Evolutionary conservation across 2,888 invertebrate genomes (phyloP), one percentile per base, ranked within the genome.

Genomic region (Xanthia togata): DNA sequence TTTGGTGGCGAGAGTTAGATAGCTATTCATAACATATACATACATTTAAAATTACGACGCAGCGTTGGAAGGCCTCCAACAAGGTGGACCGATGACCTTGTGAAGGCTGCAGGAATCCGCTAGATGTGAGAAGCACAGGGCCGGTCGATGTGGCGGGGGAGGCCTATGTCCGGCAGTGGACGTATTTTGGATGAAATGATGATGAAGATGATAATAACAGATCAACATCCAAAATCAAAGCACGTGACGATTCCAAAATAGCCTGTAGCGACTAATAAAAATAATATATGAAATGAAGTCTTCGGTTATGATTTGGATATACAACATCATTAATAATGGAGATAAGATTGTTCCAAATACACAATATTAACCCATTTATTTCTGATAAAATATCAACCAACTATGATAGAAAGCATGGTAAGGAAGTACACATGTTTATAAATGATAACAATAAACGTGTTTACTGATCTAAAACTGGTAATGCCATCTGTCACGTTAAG

Each of bases 391-490:
- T 14, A 62, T 62, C 11, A 35, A 53, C 31, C 55, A 44, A 44
- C 31, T 53, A 26, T 26, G 2, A 44, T 38, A 44, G 20, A 35
- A 53, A 53, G 14, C 23, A 23, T 62, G 17, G n/a, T 44, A 73
- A 73, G 74, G 62, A 75, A 73, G 53, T 44, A 26, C 26, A 50
- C 1, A 17, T 14, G 23, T 12, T 38, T 38, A n/a, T 41, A 31
- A 23, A 67, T 50, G 23, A 35, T 41, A 41, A 26, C 5, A 77
- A n/a, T 35, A 23, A 76, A 76, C 1, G 35, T 69, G 76, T 77
- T 68, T 76, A 50, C 23, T 50, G 59, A 50, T 77, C n/a, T 68
- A 47, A 38, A 41, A 59, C 57, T 35, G 50, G 68, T 50, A 68
- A 17, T 38, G 44, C 6, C 11, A 59, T 47, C 47, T 67, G 47